Base-by-base conservation (phyloP, 2,797 vertebrate genomes). In the Falco concolor region DNA sequence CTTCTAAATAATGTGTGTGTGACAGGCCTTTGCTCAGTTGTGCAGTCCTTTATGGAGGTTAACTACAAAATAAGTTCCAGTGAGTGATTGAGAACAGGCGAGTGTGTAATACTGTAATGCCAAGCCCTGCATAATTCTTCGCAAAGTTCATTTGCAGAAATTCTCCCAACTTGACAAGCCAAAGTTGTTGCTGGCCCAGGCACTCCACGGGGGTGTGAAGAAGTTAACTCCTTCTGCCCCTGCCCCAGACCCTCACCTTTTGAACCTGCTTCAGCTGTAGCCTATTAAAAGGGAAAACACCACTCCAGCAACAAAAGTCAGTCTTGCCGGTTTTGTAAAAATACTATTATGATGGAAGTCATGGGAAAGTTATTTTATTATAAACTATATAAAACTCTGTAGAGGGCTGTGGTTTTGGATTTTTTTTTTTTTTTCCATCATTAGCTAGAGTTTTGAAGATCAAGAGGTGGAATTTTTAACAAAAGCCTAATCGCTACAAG, bases 31-130 rank as follows among this genome's bases (percentile, higher is more conserved):
- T 96, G 97, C 97, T 98, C 97, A 54, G 97, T 95, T 82, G 78
- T 97, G 95, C 97, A 98, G 98, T 98, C 98, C 98, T 98, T 98
- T 98, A 98, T 98, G 98, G 98, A 98, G 98, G 98, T 98, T 98
- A 98, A 98, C 98, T 98, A 98, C 98, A 98, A 98, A 98, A 98
- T 98, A 98, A 98, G 98, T 98, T 98, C 98, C 98, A 97, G 97
- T 98, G 98, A 98, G 97, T 98, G 98, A 98, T 98, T 97, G 97
- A 98, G 97, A 98, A 98, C 97, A 97, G 98, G 98, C 96, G 19
- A 94, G 96, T 89, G 96, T 84, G 97, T 95, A 98, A 98, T 87
- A 93, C 97, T 90, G 95, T 90, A 98, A 97, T 97, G 97, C 98
- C 98, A 97, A 97, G 92, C 94, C 96, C 82, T 73, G 96, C 97